Evolutionary conservation across 2,888 invertebrate species (phyloP), one percentile per base, ranked within the genome.

Genomic region (Leucophenga montana): DNA sequence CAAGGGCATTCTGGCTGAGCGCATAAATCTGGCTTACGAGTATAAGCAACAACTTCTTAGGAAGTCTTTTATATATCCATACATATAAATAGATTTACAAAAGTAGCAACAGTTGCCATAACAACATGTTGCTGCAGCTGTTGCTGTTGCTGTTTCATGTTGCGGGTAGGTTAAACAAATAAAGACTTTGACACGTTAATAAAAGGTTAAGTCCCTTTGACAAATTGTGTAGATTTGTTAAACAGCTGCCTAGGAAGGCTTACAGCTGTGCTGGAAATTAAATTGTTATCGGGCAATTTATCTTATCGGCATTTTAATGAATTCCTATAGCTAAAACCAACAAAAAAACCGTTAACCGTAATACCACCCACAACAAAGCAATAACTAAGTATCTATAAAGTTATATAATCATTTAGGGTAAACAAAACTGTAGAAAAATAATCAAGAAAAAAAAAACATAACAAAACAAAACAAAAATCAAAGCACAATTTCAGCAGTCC

Each of bases 351-450:
- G 31, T 27, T 57, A 31, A 20, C 16, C 11, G 8, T n/a, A 57
- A 57, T 57, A 27, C 57, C 57, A 57, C 57, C 57, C 57, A 57
- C 57, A 14, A n/a, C 11, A 20, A n/a, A n/a, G n/a, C n/a, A n/a
- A n/a, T 1, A n/a, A 27, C 54, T 54, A 18, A 56, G 20, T 56
- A 56, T 20, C 56, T 20, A n/a, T n/a, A 22, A 8, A 57, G 57
- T 57, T 57, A 57, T 27, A 57, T 57, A 57, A 57, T 14, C 22
- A 57, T 57, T 57, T 27, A 57, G 9, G 31, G 11, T n/a, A 27
- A 57, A 27, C 20, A 6, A 54, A 54, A 13, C 20, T 20, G 56
- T 20, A 11, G 18, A 56, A 20, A 3, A 13, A 56, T 20, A 13
- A 3, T 13, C 22, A 8, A 5, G 1, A 20, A 22, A 4, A 56